Evolutionary conservation across 2,797 vertebrate species (phyloP).

Genomic region (Peromyscus attwateri): DNA sequence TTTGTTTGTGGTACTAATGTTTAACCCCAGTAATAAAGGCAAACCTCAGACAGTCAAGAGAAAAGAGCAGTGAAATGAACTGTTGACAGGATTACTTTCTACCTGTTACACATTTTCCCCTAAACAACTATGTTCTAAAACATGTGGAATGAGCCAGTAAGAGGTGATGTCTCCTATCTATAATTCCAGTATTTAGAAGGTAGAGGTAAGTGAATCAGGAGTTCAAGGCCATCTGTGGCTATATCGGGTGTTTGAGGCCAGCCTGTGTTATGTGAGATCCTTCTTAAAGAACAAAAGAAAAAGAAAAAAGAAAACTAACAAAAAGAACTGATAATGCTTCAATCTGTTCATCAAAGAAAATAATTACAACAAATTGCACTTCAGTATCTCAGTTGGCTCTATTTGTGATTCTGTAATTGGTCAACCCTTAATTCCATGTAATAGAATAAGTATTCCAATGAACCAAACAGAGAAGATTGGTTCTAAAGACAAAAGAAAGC

Average conservation of each 20-base stretch:
- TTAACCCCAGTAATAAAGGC: neutral
- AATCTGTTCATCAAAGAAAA: neutral
- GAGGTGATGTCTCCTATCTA: neutral
- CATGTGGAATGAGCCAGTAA: neutral
- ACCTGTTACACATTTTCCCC: neutral
- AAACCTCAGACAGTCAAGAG: neutral
- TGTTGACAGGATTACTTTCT: neutral
- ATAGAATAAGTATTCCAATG: constrained; percentile 1
- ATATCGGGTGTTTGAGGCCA: neutral
- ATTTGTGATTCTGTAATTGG: neutral
- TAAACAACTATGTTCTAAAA: neutral
- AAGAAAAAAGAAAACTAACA: neutral
- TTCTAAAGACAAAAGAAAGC: neutral
- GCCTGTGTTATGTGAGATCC: neutral
- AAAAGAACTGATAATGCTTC: neutral
- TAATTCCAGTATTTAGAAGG: neutral
- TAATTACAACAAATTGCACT: neutral
- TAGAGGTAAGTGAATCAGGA: neutral
- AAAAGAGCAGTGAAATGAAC: neutral
- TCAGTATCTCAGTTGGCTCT: neutral
- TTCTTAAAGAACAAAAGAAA: neutral
- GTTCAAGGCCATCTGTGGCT: neutral
- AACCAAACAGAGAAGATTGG: neutral
- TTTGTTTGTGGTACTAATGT: neutral
- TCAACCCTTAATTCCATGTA: neutral